A percentile compares a stretch with the other conserved stretches of the same genome.
phyloP scores from a whole-genome alignment of 2,888 invertebrate species.

The Tipula confusa region DNA sequence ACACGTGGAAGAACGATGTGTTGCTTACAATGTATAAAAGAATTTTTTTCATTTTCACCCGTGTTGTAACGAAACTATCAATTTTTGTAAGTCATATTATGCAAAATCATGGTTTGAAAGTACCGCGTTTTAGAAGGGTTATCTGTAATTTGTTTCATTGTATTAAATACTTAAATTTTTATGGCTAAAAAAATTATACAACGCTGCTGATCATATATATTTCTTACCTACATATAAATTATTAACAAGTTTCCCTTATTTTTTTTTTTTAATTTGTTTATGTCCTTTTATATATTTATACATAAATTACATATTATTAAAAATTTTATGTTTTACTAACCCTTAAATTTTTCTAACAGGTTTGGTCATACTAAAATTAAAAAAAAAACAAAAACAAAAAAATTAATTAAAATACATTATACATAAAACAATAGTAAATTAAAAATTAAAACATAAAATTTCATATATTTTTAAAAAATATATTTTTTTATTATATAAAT shows the following conservation, averaged over 20 bases:
- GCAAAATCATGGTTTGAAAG: no score
- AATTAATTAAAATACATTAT: conserved; percentile 21
- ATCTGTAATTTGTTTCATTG: no score
- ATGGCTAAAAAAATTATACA: no score
- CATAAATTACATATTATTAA: no score
- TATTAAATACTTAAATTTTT: no score
- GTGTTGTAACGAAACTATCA: no score
- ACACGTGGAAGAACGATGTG: no score
- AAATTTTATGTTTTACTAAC: conserved; percentile 28
- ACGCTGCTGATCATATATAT: conserved; percentile 3
- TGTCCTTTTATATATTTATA: conserved; percentile 3
- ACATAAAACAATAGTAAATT: background rate
- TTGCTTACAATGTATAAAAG: no score
- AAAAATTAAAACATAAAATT: background rate
- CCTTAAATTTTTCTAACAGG: conserved; percentile 46
- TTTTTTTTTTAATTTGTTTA: background rate
- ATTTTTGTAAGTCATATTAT: no score
- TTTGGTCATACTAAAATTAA: conserved; percentile 49
- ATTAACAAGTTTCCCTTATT: background rate
- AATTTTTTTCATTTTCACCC: no score
- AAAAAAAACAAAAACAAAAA: background rate
- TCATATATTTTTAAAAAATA: no score
- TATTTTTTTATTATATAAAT: conserved; percentile 26
- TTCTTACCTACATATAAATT: background rate
- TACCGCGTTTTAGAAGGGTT: no score